Percentiles rank a stretch among this genome's conserved stretches.
Conservation (phyloP, 2,888 invertebrate species). For the Pammene fasciana region DNA sequence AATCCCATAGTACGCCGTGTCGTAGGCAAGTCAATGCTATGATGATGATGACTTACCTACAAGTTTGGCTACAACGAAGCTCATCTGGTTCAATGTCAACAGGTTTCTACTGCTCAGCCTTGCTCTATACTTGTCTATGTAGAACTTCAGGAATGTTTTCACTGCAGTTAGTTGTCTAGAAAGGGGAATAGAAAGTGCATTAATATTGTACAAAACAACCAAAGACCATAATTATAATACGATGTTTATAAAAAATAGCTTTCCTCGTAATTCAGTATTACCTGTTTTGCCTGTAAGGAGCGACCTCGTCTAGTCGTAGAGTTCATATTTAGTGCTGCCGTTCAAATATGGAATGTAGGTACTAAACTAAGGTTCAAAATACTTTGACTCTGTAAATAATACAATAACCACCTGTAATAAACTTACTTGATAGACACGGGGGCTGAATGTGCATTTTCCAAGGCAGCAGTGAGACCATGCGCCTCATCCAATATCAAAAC, state of each 20-base stretch:
- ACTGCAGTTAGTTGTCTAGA: conserved; percentile 84
- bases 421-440: conserved; percentile 83
- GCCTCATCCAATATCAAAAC: conserved; percentile 97
- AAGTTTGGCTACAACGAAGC: conserved; percentile 88
- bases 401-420: too few relatives aligned
- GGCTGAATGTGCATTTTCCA: conserved; percentile 92
- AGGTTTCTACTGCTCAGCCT: conserved; percentile 91
- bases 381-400: too few relatives aligned
- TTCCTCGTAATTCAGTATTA: too few relatives aligned
- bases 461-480: conserved; percentile 96
- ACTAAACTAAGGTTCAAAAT: too few relatives aligned
- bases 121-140: conserved; percentile 88
- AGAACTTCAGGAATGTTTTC: conserved; percentile 86
- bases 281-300: too few relatives aligned
- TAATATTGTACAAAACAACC: too few relatives aligned
- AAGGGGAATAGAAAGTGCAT: not conserved
- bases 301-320: too few relatives aligned
- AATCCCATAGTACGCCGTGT: not conserved
- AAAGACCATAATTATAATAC: too few relatives aligned
- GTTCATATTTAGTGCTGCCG: too few relatives aligned
- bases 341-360: too few relatives aligned
- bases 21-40: not conserved
- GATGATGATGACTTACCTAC: conserved; percentile 67
- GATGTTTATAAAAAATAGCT: too few relatives aligned
- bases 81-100: conserved; percentile 91